Base-by-base conservation (phyloP, 2,797 vertebrate genomes). In the Hypotaenidia philippensis region DNA sequence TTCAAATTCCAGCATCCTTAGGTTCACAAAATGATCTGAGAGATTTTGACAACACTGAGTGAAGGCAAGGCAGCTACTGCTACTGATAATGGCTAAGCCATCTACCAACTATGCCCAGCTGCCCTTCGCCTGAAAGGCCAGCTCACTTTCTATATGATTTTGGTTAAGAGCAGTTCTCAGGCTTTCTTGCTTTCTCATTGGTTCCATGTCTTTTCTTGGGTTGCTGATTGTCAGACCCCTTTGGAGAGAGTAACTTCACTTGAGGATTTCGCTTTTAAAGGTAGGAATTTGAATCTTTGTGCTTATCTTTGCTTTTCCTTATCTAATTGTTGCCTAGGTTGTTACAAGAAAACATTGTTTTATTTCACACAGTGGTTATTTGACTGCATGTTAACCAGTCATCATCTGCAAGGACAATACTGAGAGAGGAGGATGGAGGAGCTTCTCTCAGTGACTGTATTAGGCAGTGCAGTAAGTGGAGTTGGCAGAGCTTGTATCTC, bases 261-360 rank as follows among this genome's bases (percentile, higher is more conserved):
- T 83, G 52, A 80, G 65, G 86, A 95, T 87, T 65, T 72, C 3
- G 0, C 66, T 81, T 89, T 81, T 72, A 68, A 94, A 97, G 93
- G 95, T 96, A 96, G 89, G 95, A 72, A 50, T 92, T 89, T 66
- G 61, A 74, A 69, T 83, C 47, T 80, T 76, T 38, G 9, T 90
- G 50, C 65, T 50, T 79, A 6, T 76, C 15, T 87, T 87, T 10
- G 1, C 29, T 83, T 6, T 88, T 89, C 25, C 23, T 65, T 71
- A 56, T 83, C 45, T 64, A 40, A 76, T 47, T 76, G 57, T 52
- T 82, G 34, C 63, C 27, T 87, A 50, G 49, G 9, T 45, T 78
- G 29, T 66, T 91, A 65, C 5, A 69, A 59, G 71, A 56, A 91
- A 91, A 69, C 19, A 26, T 3, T 23, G 14, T 45, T 91, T 96